Percentiles rank a stretch among this genome's conserved stretches.
These are phyloP conservation scores for Moxostoma hubbsi DNA, from an alignment of 2,797 vertebrate genomes.

Conservation along the genomic window DNA sequence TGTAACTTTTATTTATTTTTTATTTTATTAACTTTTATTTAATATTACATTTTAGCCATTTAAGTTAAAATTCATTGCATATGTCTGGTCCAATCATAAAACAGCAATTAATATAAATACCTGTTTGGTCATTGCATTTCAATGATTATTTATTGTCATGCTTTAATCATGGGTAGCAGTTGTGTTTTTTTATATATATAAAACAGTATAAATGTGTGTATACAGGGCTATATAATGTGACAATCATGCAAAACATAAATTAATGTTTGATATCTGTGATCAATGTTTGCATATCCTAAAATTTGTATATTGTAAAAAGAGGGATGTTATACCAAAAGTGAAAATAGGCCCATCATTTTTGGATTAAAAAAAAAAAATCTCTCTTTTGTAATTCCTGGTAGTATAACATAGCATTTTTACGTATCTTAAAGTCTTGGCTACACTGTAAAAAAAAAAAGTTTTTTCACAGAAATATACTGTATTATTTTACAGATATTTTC, in stretches of 20 bases:
- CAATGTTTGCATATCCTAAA: neutral
- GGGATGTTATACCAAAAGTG: neutral
- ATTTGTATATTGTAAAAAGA: neutral
- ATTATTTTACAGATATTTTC: too few species aligned
- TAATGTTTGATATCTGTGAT: conserved; percentile 10
- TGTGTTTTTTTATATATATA: neutral
- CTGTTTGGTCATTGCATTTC: neutral
- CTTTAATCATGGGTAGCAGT: neutral
- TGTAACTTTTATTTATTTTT: conserved; percentile 15
- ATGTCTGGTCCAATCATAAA: neutral
- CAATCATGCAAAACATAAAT: conserved; percentile 16
- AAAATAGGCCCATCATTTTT: neutral
- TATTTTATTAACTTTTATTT: neutral
- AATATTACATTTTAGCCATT: neutral
- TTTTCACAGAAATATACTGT: too few species aligned
- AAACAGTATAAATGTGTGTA: too few species aligned
- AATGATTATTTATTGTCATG: conserved; percentile 7
- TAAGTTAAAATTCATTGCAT: neutral
- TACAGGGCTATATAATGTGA: conserved; percentile 21
- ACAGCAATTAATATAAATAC: neutral
- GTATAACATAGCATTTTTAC: too few species aligned
- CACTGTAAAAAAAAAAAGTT: too few species aligned
- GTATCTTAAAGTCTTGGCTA: too few species aligned
- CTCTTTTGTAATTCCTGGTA: neutral
- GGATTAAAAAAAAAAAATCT: too few species aligned